Evolutionary conservation across 2,888 invertebrate species (phyloP), one percentile per base, ranked within the genome.

Genomic region (Heliconius charithonia): DNA sequence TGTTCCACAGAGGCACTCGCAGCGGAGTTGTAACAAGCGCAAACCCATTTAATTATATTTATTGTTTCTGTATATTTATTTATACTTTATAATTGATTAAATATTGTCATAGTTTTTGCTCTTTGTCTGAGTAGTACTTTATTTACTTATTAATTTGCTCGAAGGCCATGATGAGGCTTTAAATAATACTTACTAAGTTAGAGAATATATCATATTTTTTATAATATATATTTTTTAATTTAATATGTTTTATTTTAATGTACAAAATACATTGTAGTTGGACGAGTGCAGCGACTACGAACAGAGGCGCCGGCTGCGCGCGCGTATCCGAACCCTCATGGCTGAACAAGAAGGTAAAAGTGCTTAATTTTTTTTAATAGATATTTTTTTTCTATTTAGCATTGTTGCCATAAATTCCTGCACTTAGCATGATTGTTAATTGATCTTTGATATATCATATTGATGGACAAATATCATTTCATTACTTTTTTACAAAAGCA

Each of bases 231-330:
- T 65, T 6, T 27, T 25, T 29, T 32, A 29, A 29, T 29, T 29
- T 2, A 29, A 29, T 29, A 29, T 29, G 29, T 59, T 37, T 27
- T 74, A 22, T 62, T 63, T 16, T 63, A 62, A 62, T 62, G 27
- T 45, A 27, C 16, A 63, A 37, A 25, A 41, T 22, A 45, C 1
- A 78, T 95, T 94, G 72, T 91, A 98, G 98, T 96, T 98, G 95
- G 97, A 97, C 92, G 96, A 97, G 93, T 97, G 97, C 91, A 97
- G 96, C 85, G 97, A 97, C 91, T 98, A 98, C 97, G 98, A 98
- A 92, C 97, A 97, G 92, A 96, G 98, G 87, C 97, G 97, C 87
- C 96, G 96, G 86, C 96, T 98, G 89, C 96, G 98, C 91, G 96
- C 97, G 87, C 96, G 98, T 92, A 96, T 98, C 87, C 96, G 97